Conservation (phyloP, 2,797 vertebrate genomes). For the Xiphophorus birchmanni region DNA sequence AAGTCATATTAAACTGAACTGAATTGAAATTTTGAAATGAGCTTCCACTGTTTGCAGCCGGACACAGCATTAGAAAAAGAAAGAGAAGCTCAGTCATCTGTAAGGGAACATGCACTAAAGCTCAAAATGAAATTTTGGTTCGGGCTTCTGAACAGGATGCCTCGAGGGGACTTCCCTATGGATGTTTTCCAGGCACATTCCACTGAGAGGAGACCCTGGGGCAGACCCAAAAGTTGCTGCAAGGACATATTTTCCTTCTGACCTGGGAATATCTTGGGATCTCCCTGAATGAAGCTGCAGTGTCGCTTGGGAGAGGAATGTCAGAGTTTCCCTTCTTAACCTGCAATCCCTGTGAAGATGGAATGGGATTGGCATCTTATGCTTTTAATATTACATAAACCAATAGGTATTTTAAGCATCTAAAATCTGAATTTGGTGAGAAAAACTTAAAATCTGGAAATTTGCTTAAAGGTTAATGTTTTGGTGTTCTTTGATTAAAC, state of each 20-base stretch:
- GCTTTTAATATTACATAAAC: background rate
- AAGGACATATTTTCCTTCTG: background rate
- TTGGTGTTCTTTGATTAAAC: background rate
- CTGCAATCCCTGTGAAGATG: background rate
- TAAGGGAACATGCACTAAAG: background rate
- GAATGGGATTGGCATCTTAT: background rate
- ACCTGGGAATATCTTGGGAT: background rate
- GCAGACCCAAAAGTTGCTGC: background rate
- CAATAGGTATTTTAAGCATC: background rate
- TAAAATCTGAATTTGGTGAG: background rate
- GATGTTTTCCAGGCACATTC: background rate
- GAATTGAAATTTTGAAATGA: background rate
- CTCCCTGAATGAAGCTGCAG: background rate
- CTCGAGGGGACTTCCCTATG: background rate
- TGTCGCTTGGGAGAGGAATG: background rate
- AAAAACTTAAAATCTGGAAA: background rate
- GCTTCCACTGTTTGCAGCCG: background rate
- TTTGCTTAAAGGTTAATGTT: background rate
- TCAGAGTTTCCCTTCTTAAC: background rate
- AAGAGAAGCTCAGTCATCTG: background rate
- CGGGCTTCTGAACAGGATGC: background rate
- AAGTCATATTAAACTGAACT: background rate
- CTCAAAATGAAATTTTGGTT: background rate
- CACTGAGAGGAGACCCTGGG: background rate
- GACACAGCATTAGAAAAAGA: background rate